Evolutionary conservation across 2,113 vertebrate genomes (phyloP).

Genomic region (Muntiacus muntjak): DNA sequence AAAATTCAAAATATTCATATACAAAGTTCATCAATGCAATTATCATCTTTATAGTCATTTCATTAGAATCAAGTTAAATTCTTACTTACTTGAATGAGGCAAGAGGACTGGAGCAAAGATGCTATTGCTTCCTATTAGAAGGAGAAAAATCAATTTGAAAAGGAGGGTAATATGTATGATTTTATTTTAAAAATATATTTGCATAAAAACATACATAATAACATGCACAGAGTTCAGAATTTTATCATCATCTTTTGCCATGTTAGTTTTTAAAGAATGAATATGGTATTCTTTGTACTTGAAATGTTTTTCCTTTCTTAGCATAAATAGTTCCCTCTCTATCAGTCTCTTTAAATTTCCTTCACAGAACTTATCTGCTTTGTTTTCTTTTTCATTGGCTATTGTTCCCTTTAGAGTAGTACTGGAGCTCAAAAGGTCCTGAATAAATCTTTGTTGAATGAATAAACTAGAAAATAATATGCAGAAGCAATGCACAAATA

Average conservation of each 20-base stretch:
- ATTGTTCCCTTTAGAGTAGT: background rate
- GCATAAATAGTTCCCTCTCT: background rate
- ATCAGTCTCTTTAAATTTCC: background rate
- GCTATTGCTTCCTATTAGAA: conserved; percentile 86
- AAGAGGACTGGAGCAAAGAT: conserved; percentile 88
- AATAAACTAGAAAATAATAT: conserved; percentile 10
- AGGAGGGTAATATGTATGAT: background rate
- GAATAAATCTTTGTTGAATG: background rate
- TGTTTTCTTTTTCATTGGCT: conserved; percentile 24
- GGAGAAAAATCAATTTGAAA: conserved; percentile 48
- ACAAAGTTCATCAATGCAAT: background rate
- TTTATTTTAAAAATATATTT: conserved; percentile 36
- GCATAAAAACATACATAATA: background rate
- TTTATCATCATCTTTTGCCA: background rate
- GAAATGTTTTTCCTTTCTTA: background rate
- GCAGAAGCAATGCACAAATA: background rate
- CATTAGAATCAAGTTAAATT: background rate
- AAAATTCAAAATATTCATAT: background rate
- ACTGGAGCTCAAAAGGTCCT: background rate
- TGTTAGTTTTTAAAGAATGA: background rate
- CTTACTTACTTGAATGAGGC: conserved; percentile 91
- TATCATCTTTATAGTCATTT: background rate
- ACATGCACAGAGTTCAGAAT: background rate
- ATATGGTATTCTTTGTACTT: background rate
- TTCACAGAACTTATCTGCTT: background rate